Evolutionary conservation across 2,797 vertebrate genomes (phyloP).

Genomic region (Crocodylus rhombifer): DNA sequence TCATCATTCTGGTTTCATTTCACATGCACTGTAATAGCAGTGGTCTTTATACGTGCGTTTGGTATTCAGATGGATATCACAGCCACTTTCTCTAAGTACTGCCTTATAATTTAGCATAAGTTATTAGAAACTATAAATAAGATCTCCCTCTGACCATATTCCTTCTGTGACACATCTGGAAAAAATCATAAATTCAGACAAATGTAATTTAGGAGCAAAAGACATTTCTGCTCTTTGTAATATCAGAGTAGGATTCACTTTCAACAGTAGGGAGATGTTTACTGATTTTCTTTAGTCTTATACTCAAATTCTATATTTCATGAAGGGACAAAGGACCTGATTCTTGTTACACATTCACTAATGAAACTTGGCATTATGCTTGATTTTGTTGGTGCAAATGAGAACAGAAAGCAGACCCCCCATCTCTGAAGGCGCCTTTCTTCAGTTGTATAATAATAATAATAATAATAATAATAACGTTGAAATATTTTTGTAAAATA

Average conservation of each 20-base stretch:
- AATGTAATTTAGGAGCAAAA: constrained; percentile 57
- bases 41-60: constrained; percentile 46
- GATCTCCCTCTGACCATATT: constrained; percentile 42
- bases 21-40: constrained; percentile 40
- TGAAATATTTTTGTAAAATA: background rate
- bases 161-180: constrained; percentile 40
- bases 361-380: background rate
- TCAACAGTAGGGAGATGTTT: background rate
- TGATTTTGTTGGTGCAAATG: background rate
- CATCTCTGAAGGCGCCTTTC: background rate
- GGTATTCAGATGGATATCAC: constrained; percentile 59
- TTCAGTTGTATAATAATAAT: background rate
- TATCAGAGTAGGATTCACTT: constrained; percentile 52
- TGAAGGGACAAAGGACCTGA: background rate
- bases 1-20: constrained; percentile 70
- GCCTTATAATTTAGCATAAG: constrained; percentile 45
- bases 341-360: background rate
- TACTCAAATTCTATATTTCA: background rate
- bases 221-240: constrained; percentile 52
- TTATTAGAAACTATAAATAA: constrained; percentile 74
- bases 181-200: constrained; percentile 28
- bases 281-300: background rate
- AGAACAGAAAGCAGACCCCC: background rate
- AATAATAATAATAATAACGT: background rate
- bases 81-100: constrained; percentile 27